Base-by-base conservation (phyloP, 2,888 invertebrate species). In the Drosophila subquinaria region DNA sequence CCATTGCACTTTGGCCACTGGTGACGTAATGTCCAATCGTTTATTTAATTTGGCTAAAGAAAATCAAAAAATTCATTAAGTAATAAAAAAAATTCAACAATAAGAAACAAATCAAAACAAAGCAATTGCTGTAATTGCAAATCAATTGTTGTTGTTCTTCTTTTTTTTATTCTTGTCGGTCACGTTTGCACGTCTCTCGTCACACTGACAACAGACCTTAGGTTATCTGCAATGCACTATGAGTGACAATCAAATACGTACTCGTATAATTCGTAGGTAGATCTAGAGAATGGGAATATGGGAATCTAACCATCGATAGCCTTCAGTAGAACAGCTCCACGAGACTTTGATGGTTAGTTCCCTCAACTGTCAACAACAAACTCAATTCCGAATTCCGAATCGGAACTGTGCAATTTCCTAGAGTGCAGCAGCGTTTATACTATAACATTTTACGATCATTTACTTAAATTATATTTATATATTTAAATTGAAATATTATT, bases 21-120 rank as follows among this genome's bases (percentile, higher is more conserved):
- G 36, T 76, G 76, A 78, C 75, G 74, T 55, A 69, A 74, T 60
- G 27, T 38, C n/a, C 53, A 59, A 42, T 61, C 61, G 48, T 64
- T 47, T 62, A 27, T 40, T 60, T 23, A 9, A 11, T 27, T 11
- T 23, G 15, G 17, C 17, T 10, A 5, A 40, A 56, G 51, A 23
- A 13, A 27, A 65, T 56, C 36, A 20, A n/a, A 15, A 65, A 62
- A 55, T 64, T 51, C 57, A 73, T 73, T 76, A 51, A 65, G 51
- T 59, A 62, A 62, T 55, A 23, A 33, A 23, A 56, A 55, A 17
- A 20, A 20, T 20, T 11, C 15, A 38, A 50, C 50, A 17, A 17
- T 17, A 33, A 17, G 17, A 47, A 57, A 30, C 30, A 23, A 61
- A 61, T 40, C 30, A 63, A 55, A 76, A 70, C 71, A 70, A 70